phyloP scores from a whole-genome alignment of 2,797 vertebrate species.

The Channa striata region DNA sequence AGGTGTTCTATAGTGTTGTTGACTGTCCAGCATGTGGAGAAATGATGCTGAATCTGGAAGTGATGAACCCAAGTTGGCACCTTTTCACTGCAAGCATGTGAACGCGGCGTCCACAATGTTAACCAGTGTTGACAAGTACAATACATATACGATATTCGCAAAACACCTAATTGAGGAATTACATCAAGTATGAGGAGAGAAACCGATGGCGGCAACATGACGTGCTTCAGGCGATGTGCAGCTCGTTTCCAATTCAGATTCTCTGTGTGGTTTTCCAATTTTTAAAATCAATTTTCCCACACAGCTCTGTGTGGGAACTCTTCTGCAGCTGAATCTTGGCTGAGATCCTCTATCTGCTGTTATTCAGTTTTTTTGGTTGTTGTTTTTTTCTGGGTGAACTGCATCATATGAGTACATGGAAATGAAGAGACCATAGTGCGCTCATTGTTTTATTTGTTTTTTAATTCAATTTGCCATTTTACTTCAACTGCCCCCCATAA shows the following conservation, averaged over 20 bases:
- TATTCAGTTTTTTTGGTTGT: neutral
- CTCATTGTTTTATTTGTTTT: slow-evolving; percentile 36
- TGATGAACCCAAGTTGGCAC: no score
- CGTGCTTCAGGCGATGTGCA: neutral
- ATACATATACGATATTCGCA: no score
- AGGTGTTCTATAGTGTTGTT: no score
- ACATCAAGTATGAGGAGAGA: neutral
- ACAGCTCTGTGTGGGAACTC: slow-evolving; percentile 1
- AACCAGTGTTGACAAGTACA: no score
- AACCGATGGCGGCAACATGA: neutral
- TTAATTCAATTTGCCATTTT: slow-evolving; percentile 18
- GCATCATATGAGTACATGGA: slow-evolving; percentile 49
- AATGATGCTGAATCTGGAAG: no score
- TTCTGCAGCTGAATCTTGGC: slow-evolving; percentile 4
- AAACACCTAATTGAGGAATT: no score
- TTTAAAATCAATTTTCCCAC: slow-evolving; percentile 6
- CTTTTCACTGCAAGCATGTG: no score
- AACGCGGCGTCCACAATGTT: no score
- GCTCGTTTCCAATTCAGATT: slow-evolving; percentile 6
- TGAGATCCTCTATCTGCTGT: slow-evolving; percentile 4
- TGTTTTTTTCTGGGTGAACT: neutral
- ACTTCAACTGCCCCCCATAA: neutral
- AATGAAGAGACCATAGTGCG: slow-evolving; percentile 24
- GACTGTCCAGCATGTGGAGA: no score
- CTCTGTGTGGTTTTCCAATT: neutral